Base-by-base conservation (phyloP, 2,888 invertebrate genomes). In the Torymus tubicola region DNA sequence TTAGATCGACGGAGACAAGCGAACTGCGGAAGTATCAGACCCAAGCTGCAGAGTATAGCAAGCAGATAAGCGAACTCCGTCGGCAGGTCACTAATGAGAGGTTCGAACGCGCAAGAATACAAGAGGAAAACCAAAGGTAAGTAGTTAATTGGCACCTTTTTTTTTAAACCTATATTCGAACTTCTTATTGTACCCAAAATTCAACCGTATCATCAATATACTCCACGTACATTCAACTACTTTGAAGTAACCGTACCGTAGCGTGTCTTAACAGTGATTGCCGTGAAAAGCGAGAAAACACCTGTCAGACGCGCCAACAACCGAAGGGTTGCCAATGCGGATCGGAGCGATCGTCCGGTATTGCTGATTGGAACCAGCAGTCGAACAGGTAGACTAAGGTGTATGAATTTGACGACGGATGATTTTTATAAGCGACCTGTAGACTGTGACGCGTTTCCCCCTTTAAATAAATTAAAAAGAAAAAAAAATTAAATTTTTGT, bases 81-180 rank as follows among this genome's bases (percentile, higher is more conserved):
- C 88, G 93, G 81, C 92, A 93, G 84, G 90, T 93, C 42, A 92
- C 92, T 1, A 92, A 93, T 79, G 93, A 93, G 85, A 88, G 92
- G 81, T 93, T 92, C 86, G 90, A 91, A 84, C 91, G 91, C 74
- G 91, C 92, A 2, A 88, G 89, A 83, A 87, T 88, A 75, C 90
- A 91, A 12, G 91, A 92, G 81, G 91, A 92, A 2, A 65, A 12
- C n/a, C 69, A 60, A 14, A 79, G 79, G 74, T 79, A 74, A 70
- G 8, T 42, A 42, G 42, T 42, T 42, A 42, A 42, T 42, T 42
- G 1, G 42, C 8, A 42, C 8, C 10, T 42, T 42, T 42, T 42
- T 42, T 8, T 31, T 8, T n/a, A n/a, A 42, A 8, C 42, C 42
- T 42, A 42, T 42, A 42, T 42, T 42, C 8, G 1, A 8, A 42